phyloP scores from a whole-genome alignment of 2,888 invertebrate genomes.

The Dromius quadrimaculatus region DNA sequence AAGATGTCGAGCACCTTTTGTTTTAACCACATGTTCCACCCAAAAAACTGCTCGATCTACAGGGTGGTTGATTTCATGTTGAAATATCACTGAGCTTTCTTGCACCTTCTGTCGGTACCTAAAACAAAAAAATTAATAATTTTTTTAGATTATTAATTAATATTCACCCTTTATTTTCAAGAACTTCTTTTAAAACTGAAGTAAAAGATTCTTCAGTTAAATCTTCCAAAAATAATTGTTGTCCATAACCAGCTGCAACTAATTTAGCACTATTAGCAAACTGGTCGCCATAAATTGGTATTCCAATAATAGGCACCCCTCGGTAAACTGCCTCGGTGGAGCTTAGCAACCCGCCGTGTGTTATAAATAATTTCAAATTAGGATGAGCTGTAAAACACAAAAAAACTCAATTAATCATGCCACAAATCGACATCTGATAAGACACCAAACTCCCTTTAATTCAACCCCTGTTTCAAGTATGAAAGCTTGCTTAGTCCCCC shows the following conservation, averaged over 20 bases:
- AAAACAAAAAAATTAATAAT: constrained; percentile 14
- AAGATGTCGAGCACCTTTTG: constrained; percentile 50
- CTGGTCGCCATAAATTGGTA: constrained; percentile 70
- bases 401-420: too few species aligned
- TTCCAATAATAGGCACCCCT: constrained; percentile 68
- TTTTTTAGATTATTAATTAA: neutral
- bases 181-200: constrained; percentile 63
- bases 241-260: constrained; percentile 64
- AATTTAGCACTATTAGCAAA: constrained; percentile 66
- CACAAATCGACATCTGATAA: neutral
- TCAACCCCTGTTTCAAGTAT: too few species aligned
- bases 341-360: constrained; percentile 72
- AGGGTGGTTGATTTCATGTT: constrained; percentile 45
- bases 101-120: constrained; percentile 46
- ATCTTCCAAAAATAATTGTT: constrained; percentile 62
- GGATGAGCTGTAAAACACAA: constrained; percentile 66
- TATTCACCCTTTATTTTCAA: constrained; percentile 60
- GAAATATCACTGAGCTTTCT: constrained; percentile 41
- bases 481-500: too few species aligned
- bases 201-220: constrained; percentile 64
- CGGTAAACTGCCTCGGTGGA: constrained; percentile 69
- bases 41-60: constrained; percentile 35
- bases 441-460: too few species aligned
- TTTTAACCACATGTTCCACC: constrained; percentile 39
- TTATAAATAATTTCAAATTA: constrained; percentile 71